These are phyloP conservation scores for Ophraella communa DNA, from an alignment of 2,888 invertebrate genomes.

Conservation along the genomic window DNA sequence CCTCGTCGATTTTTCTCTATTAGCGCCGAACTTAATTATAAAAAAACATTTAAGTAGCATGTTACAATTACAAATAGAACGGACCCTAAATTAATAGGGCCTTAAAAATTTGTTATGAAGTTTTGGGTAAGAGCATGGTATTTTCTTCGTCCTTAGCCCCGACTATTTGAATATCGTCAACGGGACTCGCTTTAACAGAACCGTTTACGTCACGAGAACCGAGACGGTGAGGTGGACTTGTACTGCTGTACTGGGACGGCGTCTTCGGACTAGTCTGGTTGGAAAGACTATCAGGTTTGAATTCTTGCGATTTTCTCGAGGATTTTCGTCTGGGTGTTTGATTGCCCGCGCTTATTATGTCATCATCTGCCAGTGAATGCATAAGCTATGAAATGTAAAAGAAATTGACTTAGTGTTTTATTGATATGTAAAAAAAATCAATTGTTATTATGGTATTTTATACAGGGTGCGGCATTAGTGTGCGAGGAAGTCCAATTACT, in stretches of 20 bases:
- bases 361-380: slow-evolving; percentile 80
- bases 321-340: slow-evolving; percentile 51
- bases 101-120: slow-evolving; percentile 53
- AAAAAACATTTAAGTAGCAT: slow-evolving; percentile 21
- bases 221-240: slow-evolving; percentile 50
- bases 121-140: slow-evolving; percentile 53
- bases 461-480: no score
- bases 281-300: slow-evolving; percentile 22
- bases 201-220: slow-evolving; percentile 53
- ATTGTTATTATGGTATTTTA: no score
- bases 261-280: slow-evolving; percentile 47
- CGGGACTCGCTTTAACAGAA: slow-evolving; percentile 49
- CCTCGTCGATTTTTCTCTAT: not conserved
- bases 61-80: not conserved
- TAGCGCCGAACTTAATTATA: not conserved
- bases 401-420: no score
- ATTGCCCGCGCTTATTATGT: slow-evolving; percentile 64
- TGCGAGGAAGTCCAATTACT: no score
- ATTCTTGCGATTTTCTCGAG: slow-evolving; percentile 42
- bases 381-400: slow-evolving; percentile 65
- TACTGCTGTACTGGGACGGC: slow-evolving; percentile 48
- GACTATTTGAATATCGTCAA: slow-evolving; percentile 41
- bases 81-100: slow-evolving; percentile 32
- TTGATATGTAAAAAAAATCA: no score
- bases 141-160: slow-evolving; percentile 50